Evolutionary conservation across 2,888 invertebrate species (phyloP).

Genomic region (Apotomis turbidana): DNA sequence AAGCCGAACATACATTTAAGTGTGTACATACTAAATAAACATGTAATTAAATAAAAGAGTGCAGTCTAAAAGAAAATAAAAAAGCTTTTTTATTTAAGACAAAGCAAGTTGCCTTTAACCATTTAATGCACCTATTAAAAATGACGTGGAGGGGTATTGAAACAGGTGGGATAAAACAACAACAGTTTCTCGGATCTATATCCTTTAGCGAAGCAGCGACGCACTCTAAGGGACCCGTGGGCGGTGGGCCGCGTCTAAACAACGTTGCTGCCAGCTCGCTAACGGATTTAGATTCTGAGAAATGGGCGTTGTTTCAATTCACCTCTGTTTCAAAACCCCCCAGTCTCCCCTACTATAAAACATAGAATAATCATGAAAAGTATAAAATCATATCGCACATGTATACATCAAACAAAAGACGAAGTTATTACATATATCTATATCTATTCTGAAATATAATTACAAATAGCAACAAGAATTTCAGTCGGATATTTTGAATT

Average conservation of each 20-base stretch:
- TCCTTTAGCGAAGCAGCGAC: no score
- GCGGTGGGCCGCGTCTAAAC: no score
- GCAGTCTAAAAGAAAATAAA: neutral
- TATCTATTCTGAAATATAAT: constrained; percentile 39
- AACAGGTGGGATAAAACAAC: no score
- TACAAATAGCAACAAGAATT: constrained; percentile 67
- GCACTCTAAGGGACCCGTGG: no score
- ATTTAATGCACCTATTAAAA: constrained; percentile 3
- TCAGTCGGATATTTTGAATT: constrained; percentile 69
- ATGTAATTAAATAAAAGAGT: neutral
- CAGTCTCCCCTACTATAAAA: constrained; percentile 2
- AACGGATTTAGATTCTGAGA: no score
- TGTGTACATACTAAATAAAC: constrained; percentile 10
- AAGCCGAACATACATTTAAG: neutral
- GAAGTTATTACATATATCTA: constrained; percentile 31
- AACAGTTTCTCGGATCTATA: no score
- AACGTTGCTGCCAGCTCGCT: no score
- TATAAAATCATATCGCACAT: constrained; percentile 13
- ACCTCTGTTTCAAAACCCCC: no score
- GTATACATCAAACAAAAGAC: constrained; percentile 45
- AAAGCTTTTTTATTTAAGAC: neutral
- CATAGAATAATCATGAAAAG: constrained; percentile 15
- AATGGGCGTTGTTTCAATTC: no score
- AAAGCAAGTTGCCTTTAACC: neutral
- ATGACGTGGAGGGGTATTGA: no score